phyloP scores from a whole-genome alignment of 2,888 invertebrate genomes.

The Megastigmus dorsalis region DNA sequence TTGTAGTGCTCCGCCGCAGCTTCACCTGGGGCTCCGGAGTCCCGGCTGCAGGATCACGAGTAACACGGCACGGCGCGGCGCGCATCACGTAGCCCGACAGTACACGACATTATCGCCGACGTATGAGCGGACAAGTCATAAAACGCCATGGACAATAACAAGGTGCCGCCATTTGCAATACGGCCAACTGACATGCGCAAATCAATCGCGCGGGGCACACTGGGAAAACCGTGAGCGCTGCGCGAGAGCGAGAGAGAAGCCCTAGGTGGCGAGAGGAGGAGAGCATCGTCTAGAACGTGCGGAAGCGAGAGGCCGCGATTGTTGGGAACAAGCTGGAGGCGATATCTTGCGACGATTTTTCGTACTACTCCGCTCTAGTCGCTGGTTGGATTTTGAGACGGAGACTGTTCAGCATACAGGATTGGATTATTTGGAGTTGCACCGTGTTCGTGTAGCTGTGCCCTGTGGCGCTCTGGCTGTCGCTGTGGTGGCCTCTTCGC shows the following conservation, averaged over 20 bases:
- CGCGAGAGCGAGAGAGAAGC: not conserved
- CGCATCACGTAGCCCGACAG: conserved; percentile 24
- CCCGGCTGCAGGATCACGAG: conserved; percentile 15
- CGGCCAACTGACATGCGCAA: conserved; percentile 85
- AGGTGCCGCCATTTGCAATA: conserved; percentile 98
- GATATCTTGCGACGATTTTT: conserved; percentile 21
- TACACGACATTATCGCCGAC: conserved; percentile 48
- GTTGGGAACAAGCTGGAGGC: not conserved
- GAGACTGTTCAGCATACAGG: too few species aligned
- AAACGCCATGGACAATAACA: conserved; percentile 98
- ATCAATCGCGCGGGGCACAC: conserved; percentile 74
- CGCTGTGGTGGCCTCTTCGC: not conserved
- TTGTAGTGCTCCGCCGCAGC: not conserved
- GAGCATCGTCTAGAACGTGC: too few species aligned
- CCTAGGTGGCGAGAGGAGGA: not conserved
- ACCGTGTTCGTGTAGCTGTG: not conserved
- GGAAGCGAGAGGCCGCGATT: too few species aligned
- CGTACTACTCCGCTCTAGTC: too few species aligned
- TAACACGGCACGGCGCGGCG: conserved; percentile 25
- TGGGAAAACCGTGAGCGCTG: conserved; percentile 61
- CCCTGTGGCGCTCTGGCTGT: not conserved
- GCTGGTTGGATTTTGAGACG: too few species aligned
- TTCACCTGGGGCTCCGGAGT: too few species aligned
- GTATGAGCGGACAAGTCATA: conserved; percentile 63
- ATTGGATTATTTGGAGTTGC: not conserved